A percentile compares a stretch with the other conserved stretches of the same genome.
Conservation (phyloP, 92 coral and sea anemone species). For the Phenganax subtilis region DNA sequence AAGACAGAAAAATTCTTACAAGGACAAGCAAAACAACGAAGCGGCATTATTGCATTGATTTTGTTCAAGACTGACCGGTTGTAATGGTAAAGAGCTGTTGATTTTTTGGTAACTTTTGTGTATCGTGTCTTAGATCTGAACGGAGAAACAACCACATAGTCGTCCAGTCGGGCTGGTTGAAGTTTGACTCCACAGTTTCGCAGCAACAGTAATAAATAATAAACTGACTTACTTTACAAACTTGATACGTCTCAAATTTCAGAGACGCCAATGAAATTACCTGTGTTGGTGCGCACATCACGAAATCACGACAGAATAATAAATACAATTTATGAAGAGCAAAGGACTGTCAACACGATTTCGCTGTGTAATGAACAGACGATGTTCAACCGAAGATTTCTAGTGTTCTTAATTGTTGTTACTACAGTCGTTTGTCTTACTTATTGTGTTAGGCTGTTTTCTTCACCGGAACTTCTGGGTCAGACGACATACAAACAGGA, state of each 20-base stretch:
- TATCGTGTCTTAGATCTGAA: no score
- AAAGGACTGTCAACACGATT: neutral
- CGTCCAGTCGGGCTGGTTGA: no score
- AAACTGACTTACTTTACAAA: neutral
- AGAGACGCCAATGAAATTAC: neutral
- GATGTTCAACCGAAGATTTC: slow-evolving; percentile 1
- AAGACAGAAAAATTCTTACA: no score
- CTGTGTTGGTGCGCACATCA: neutral
- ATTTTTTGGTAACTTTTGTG: no score
- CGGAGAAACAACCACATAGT: no score
- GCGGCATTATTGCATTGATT: no score
- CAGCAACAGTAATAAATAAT: neutral
- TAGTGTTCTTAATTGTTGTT: neutral
- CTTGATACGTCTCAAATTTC: neutral
- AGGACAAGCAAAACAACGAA: no score
- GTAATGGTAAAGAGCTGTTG: no score
- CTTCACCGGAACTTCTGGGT: neutral
- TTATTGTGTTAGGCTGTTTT: neutral
- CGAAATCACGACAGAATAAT: neutral
- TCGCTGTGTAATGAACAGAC: neutral
- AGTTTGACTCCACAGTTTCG: neutral
- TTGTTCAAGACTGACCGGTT: no score
- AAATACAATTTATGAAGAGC: neutral
- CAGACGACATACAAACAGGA: neutral
- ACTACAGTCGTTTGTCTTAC: slow-evolving; percentile 9